These are phyloP conservation scores for Anabas testudineus DNA, from an alignment of 2,797 vertebrate genomes.

Conservation along the genomic window DNA sequence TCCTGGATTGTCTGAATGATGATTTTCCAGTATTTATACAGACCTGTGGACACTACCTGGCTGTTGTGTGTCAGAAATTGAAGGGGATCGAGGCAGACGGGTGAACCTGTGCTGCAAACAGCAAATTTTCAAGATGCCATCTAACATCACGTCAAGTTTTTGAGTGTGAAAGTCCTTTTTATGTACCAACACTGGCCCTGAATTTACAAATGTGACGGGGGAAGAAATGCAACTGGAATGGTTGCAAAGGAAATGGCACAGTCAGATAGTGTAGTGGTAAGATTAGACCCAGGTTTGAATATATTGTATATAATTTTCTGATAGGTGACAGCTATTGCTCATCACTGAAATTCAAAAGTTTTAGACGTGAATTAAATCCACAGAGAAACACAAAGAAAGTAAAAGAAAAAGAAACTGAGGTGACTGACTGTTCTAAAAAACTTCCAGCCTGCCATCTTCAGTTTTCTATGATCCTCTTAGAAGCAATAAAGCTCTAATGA, in stretches of 20 bases:
- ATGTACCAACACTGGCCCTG: neutral
- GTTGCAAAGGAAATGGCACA: too few relatives aligned
- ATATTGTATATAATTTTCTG: neutral
- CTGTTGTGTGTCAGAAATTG: conserved; percentile 7
- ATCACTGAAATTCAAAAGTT: neutral
- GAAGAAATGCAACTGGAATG: too few relatives aligned
- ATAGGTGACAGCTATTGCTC: neutral
- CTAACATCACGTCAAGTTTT: conserved; percentile 31
- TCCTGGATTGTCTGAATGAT: neutral
- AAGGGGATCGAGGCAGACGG: conserved; percentile 15
- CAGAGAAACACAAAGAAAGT: neutral
- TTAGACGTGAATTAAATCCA: neutral
- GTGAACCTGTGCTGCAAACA: conserved; percentile 36
- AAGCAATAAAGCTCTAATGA: conserved; percentile 63
- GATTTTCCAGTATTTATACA: neutral
- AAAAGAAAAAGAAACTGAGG: neutral
- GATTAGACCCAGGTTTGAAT: too few relatives aligned
- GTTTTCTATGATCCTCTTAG: conserved; percentile 37
- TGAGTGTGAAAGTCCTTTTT: conserved; percentile 23
- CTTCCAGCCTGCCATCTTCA: conserved; percentile 2
- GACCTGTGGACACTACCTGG: neutral
- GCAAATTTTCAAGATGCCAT: conserved; percentile 58
- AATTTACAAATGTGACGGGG: neutral
- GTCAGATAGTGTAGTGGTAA: too few relatives aligned
- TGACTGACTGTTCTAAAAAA: neutral